Conservation (phyloP, 1,140 invertebrate species). For the Ptiloglossa arizonensis region DNA sequence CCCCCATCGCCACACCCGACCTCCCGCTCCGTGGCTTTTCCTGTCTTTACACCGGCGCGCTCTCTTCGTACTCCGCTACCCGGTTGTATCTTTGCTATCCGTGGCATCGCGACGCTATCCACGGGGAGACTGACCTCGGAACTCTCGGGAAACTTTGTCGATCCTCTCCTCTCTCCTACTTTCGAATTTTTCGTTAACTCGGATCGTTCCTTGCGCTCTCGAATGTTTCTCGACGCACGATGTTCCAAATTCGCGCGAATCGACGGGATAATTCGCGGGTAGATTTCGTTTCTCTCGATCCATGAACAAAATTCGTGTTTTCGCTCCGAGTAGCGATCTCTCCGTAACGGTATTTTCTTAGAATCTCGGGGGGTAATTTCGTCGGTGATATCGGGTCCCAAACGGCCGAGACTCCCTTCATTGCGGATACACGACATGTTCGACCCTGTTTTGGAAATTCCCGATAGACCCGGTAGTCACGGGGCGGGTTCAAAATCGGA, state of each 20-base stretch:
- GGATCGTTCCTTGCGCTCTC: no score
- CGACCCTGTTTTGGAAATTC: constrained; percentile 41
- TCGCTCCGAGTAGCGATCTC: no score
- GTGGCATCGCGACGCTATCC: constrained; percentile 43
- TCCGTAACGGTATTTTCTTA: constrained; percentile 9
- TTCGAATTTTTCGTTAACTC: no score
- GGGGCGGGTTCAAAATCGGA: constrained; percentile 15
- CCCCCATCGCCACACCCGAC: constrained; percentile 29
- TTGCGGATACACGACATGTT: constrained; percentile 42
- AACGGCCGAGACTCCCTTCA: background rate
- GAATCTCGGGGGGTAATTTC: constrained; percentile 19
- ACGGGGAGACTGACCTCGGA: constrained; percentile 47
- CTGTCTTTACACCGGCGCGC: constrained; percentile 21
- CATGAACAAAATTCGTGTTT: no score
- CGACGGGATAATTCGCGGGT: no score
- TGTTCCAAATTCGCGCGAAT: no score
- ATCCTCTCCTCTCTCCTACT: background rate
- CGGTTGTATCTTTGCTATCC: constrained; percentile 23
- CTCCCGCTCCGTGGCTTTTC: constrained; percentile 21
- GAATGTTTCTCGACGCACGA: no score
- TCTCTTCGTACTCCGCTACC: constrained; percentile 12
- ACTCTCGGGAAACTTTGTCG: constrained; percentile 64
- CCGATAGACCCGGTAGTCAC: constrained; percentile 14
- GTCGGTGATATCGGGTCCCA: background rate
- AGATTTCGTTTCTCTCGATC: no score